A percentile compares a stretch with the other conserved stretches of the same genome.
Conservation (phyloP, 2,113 vertebrate species). For the Chloropsis hardwickii region DNA sequence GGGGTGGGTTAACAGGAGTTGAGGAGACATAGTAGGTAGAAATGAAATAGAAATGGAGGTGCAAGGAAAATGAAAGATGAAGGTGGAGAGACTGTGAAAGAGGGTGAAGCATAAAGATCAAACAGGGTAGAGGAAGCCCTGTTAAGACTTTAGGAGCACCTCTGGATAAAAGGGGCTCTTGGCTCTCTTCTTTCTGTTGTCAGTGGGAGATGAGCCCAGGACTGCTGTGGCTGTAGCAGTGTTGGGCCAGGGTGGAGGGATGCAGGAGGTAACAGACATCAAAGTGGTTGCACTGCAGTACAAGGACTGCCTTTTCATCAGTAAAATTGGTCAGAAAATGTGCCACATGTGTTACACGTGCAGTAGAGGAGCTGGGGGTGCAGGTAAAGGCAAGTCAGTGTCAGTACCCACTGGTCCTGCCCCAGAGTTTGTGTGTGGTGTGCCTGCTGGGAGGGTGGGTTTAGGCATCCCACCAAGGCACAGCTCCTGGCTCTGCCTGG, state of each 20-base stretch:
- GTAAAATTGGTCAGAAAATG: background rate
- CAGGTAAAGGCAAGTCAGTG: background rate
- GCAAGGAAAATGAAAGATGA: background rate
- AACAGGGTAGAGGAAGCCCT: background rate
- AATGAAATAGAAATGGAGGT: background rate
- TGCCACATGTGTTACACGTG: accelerated
- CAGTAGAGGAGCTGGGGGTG: background rate
- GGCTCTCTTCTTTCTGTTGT: background rate
- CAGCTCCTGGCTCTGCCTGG: background rate
- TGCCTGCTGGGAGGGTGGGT: background rate
- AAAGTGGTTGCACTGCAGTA: background rate
- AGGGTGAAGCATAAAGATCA: background rate
- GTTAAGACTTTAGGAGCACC: background rate
- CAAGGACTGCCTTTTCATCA: background rate
- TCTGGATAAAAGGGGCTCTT: background rate
- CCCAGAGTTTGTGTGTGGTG: background rate
- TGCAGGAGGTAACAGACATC: background rate
- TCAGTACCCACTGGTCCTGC: background rate
- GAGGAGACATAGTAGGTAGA: background rate
- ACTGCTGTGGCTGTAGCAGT: background rate
- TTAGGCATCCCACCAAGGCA: background rate
- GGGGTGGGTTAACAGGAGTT: background rate
- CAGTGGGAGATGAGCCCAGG: background rate
- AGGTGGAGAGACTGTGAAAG: background rate
- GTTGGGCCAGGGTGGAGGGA: background rate